Conservation (phyloP, 2,797 vertebrate species). For the Lindbergichthys nudifrons region DNA sequence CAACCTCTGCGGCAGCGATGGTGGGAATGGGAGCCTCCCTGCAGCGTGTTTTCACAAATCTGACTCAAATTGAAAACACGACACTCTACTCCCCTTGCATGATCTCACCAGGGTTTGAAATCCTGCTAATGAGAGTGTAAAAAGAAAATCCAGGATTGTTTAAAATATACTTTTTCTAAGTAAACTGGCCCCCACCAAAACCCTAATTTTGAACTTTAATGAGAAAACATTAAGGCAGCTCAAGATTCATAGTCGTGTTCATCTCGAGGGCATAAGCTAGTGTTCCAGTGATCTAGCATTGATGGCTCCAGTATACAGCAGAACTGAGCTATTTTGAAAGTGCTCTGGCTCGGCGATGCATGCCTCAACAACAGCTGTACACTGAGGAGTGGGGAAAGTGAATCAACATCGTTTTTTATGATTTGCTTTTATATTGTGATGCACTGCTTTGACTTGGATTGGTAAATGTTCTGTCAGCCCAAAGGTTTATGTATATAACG, state of each 20-base stretch:
- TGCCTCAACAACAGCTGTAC: conserved; percentile 12
- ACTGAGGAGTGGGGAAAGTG: conserved; percentile 14
- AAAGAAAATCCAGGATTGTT: conserved; percentile 30
- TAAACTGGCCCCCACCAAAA: conserved; percentile 27
- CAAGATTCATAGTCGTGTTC: conserved; percentile 37
- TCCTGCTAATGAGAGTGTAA: conserved; percentile 30
- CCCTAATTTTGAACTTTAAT: conserved; percentile 43
- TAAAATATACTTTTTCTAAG: conserved; percentile 18
- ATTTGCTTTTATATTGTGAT: conserved; percentile 12
- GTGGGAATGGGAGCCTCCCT: conserved; percentile 52
- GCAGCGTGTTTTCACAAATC: conserved; percentile 38
- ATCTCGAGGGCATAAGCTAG: conserved; percentile 39
- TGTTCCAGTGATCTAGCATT: conserved; percentile 34
- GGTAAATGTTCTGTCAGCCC: not conserved
- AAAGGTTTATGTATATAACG: not conserved
- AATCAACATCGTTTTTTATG: conserved; percentile 7
- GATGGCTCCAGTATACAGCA: conserved; percentile 22
- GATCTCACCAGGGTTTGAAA: conserved; percentile 40
- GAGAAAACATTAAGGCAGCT: conserved; percentile 41
- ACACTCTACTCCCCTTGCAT: conserved; percentile 9
- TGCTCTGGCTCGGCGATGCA: conserved; percentile 14
- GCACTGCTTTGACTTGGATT: not conserved
- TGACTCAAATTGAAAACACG: conserved; percentile 36
- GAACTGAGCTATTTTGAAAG: conserved; percentile 20
- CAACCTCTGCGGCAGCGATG: conserved; percentile 50